phyloP scores from a whole-genome alignment of 2,113 vertebrate genomes.

The Leucopsar rothschildi region DNA sequence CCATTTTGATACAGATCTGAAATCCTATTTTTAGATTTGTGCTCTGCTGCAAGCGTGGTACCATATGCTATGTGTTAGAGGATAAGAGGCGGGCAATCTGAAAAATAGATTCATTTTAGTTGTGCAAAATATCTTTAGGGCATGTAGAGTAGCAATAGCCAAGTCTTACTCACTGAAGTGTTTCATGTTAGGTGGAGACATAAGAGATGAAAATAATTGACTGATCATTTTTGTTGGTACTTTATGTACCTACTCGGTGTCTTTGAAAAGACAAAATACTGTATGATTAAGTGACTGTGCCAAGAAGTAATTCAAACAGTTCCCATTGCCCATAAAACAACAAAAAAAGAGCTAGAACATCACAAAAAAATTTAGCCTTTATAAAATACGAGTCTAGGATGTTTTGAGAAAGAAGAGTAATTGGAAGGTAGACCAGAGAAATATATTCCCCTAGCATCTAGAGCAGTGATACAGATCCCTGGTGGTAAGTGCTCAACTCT shows the following conservation, averaged over 20 bases:
- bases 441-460: neutral
- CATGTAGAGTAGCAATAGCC: neutral
- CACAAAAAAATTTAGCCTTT: neutral
- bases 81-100: conserved; percentile 40
- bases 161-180: neutral
- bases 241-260: neutral
- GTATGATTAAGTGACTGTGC: neutral
- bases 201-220: neutral
- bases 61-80: conserved; percentile 65
- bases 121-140: neutral
- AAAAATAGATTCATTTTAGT: conserved; percentile 44
- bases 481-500: neutral
- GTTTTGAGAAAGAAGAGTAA: neutral
- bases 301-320: neutral
- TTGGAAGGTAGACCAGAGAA: neutral
- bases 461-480: neutral
- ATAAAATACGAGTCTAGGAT: neutral
- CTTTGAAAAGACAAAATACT: neutral
- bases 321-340: neutral
- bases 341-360: neutral
- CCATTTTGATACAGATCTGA: conserved; percentile 45
- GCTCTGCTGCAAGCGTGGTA: conserved; percentile 52
- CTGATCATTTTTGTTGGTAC: neutral
- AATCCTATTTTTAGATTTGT: conserved; percentile 68
- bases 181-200: neutral